Evolutionary conservation across 2,888 invertebrate genomes (phyloP).

Genomic region (Druceiella hillmani): DNA sequence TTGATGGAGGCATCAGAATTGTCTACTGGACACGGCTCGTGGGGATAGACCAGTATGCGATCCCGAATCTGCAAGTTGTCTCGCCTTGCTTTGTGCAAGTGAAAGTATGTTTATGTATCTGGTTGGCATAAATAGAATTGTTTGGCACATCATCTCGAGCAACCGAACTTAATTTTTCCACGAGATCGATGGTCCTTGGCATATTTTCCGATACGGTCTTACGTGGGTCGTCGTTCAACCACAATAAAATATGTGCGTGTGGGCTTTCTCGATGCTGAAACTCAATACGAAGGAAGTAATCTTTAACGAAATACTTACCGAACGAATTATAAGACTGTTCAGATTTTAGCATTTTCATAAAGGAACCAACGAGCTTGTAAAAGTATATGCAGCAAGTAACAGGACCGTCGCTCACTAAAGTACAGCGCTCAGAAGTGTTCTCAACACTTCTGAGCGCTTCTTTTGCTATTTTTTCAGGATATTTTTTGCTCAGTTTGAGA

Average conservation of each 20-base stretch:
- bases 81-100: slow-evolving; percentile 17
- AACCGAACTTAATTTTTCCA: slow-evolving; percentile 17
- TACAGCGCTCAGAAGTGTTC: slow-evolving; percentile 23
- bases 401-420: slow-evolving; percentile 26
- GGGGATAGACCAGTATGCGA: slow-evolving; percentile 15
- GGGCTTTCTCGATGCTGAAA: slow-evolving; percentile 34
- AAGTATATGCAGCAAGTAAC: slow-evolving; percentile 30
- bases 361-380: slow-evolving; percentile 27
- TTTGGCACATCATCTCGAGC: slow-evolving; percentile 7
- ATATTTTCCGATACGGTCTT: slow-evolving; percentile 22
- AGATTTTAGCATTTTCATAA: slow-evolving; percentile 27
- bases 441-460: no score
- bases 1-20: slow-evolving; percentile 10
- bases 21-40: slow-evolving; percentile 12
- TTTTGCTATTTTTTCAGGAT: slow-evolving; percentile 23
- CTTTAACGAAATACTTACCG: slow-evolving; percentile 26
- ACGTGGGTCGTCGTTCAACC: slow-evolving; percentile 31
- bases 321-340: slow-evolving; percentile 28
- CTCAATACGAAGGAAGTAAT: slow-evolving; percentile 32
- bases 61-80: slow-evolving; percentile 12
- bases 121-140: slow-evolving; percentile 5
- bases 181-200: slow-evolving; percentile 8
- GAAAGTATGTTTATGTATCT: slow-evolving; percentile 18
- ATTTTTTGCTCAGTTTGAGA: slow-evolving; percentile 27
- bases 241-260: slow-evolving; percentile 33